These are phyloP conservation scores for Diorhabda sublineata DNA, from an alignment of 1,140 invertebrate species.

Conservation along the genomic window DNA sequence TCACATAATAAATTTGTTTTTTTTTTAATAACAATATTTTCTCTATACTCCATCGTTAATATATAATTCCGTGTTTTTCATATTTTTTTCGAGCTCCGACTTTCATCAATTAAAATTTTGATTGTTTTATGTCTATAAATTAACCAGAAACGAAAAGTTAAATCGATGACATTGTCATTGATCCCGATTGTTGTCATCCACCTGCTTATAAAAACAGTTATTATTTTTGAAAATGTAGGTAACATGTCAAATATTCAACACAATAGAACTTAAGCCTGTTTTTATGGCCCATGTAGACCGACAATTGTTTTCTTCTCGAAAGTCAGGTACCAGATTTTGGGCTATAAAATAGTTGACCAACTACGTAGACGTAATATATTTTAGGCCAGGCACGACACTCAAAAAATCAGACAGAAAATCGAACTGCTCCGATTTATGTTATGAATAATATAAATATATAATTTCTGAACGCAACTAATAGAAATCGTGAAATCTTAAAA, in stretches of 20 bases:
- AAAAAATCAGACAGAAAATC: no score
- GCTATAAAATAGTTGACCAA: background rate
- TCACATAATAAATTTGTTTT: no score
- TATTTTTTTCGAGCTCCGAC: no score
- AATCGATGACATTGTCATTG: background rate
- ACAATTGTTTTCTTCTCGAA: background rate
- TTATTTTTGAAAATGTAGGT: slow-evolving; percentile 3
- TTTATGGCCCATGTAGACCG: background rate
- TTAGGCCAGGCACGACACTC: background rate
- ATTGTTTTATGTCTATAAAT: no score
- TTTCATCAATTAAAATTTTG: no score
- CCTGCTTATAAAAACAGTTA: slow-evolving; percentile 2
- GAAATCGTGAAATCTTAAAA: no score
- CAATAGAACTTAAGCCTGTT: slow-evolving; percentile 1
- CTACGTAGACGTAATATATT: background rate
- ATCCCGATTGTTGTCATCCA: background rate
- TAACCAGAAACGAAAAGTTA: background rate
- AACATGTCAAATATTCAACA: background rate
- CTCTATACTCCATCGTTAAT: no score
- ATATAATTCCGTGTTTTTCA: no score
- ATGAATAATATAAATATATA: no score
- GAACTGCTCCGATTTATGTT: no score
- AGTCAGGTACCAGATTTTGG: background rate
- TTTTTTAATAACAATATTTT: no score
- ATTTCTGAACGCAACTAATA: no score